phyloP scores from a whole-genome alignment of 2,113 vertebrate species.

The Prolemur simus region DNA sequence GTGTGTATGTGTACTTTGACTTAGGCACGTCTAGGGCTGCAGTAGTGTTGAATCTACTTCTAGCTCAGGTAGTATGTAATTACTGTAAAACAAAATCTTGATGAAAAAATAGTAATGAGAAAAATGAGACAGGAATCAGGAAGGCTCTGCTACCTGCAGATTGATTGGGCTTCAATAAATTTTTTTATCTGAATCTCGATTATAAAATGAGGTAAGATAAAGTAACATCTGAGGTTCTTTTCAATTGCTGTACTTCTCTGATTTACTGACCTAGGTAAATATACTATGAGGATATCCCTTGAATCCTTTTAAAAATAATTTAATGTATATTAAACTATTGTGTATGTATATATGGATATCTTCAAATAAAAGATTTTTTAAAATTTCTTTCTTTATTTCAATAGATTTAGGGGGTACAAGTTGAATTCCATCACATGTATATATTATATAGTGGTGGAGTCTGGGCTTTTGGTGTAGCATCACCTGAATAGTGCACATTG shows the following conservation, averaged over 20 bases:
- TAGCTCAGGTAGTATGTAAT: neutral
- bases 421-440: too few relatives aligned
- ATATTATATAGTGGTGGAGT: too few relatives aligned
- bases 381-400: neutral
- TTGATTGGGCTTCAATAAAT: neutral
- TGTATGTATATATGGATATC: neutral
- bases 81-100: conserved; percentile 14
- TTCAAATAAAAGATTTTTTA: neutral
- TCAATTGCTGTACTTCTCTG: neutral
- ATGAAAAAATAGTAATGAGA: neutral
- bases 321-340: neutral
- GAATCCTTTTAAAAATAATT: conserved; percentile 6
- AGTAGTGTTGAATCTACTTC: neutral
- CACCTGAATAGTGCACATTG: too few relatives aligned
- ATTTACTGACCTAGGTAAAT: neutral
- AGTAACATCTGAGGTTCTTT: neutral
- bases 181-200: neutral
- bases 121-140: neutral
- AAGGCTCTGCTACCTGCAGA: neutral
- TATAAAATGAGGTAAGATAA: neutral
- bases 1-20: neutral
- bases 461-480: too few relatives aligned
- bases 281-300: neutral
- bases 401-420: too few relatives aligned
- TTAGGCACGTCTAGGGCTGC: neutral